Percentiles rank a stretch among this genome's conserved stretches.
Evolutionary conservation across 2,797 vertebrate species (phyloP).

Genomic region (Chelon labrosus): DNA sequence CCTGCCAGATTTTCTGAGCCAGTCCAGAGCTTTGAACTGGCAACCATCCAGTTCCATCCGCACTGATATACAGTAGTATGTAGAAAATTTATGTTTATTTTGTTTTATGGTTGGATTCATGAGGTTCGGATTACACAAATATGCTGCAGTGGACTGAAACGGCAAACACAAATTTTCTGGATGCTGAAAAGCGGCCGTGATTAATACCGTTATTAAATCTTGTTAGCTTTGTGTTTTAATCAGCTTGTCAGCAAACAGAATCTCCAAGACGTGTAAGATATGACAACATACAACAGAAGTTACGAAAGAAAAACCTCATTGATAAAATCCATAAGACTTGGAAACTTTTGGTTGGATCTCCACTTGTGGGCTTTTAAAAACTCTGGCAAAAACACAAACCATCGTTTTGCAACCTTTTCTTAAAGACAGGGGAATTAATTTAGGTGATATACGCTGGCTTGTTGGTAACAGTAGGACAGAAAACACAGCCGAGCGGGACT

Average conservation of each 20-base stretch:
- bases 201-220: constrained; percentile 3
- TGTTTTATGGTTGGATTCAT: constrained; percentile 36
- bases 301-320: constrained; percentile 4
- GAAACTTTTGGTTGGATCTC: constrained; percentile 27
- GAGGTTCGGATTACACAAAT: constrained; percentile 27
- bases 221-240: constrained; percentile 20
- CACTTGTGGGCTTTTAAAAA: not conserved
- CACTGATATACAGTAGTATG: constrained; percentile 53
- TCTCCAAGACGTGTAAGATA: not conserved
- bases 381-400: constrained; percentile 10
- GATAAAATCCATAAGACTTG: constrained; percentile 2
- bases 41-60: constrained; percentile 34
- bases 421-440: constrained; percentile 51
- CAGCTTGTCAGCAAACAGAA: not conserved
- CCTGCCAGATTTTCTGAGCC: constrained; percentile 41
- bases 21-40: constrained; percentile 58
- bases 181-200: constrained; percentile 10
- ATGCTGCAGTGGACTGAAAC: constrained; percentile 14
- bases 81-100: constrained; percentile 51
- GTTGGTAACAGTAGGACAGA: constrained; percentile 67
- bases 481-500: constrained; percentile 59
- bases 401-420: not conserved
- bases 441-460: constrained; percentile 70
- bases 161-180: constrained; percentile 15
- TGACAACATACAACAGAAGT: constrained; percentile 1